Evolutionary conservation across 2,888 invertebrate species (phyloP), one percentile per base, ranked within the genome.

Genomic region (Cerastis rubricosa): DNA sequence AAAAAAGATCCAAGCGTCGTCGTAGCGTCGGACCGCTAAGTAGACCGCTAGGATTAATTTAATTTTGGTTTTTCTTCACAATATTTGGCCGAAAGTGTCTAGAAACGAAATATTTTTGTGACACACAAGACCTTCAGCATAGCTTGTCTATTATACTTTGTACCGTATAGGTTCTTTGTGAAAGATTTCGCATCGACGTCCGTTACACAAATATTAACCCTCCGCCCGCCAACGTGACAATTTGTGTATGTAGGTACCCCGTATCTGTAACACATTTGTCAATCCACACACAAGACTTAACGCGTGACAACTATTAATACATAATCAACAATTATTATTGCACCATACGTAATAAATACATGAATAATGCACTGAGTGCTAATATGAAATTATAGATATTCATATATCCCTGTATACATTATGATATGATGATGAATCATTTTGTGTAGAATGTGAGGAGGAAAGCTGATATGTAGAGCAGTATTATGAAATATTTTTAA

Each of bases 291-390:
- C 76, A 64, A 71, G 69, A 9, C 9, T 12, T 0, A 0, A 71
- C 76, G 81, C 70, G 85, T 85, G 85, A 59, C 6, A 1, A 11
- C 8, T 57, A 65, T 66, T 54, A 51, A 64, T 43, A 64, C 25
- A 70, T 14, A 73, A 80, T 80, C 51, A 81, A 71, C 76, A 76
- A 73, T 75, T 57, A 81, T 57, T 81, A 70, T 82, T 76, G 76
- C 81, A 74, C 35, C 66, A 74, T 79, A 84, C 12, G 45, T 76
- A 85, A 80, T 51, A 80, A n/a, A 68, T 57, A 65, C 11, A 57
- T 80, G 35, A 67, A 63, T 67, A 54, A 12, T 71, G 63, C 68
- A 71, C 19, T 47, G 57, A 74, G 74, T 71, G 51, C 40, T 68
- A 57, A 71, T 81, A 59, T 81, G 74, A 64, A 78, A 68, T 71